Base-by-base conservation (phyloP, 1,140 invertebrate species). In the Papilio helenus region DNA sequence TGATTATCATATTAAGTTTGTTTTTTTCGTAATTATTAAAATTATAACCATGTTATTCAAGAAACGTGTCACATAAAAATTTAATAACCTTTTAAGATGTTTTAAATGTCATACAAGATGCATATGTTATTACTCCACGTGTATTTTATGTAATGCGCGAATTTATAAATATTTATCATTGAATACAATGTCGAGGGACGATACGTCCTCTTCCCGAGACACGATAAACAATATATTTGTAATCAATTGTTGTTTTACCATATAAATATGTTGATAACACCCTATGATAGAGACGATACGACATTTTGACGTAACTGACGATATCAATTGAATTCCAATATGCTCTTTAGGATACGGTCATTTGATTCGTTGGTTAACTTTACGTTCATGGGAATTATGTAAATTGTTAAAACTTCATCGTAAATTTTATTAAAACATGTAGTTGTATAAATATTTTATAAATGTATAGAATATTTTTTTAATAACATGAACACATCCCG, bases 141-240 rank as follows among this genome's bases (percentile, higher is more conserved):
- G 76, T 77, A 65, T 20, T 77, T 77, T 77, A 77, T 77, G 76
- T 77, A 77, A 77, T 34, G 76, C 44, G 51, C 55, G n/a, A 61
- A 65, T 58, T 34, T 14, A 77, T 77, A 77, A 77, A 77, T 77
- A 77, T 77, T 77, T 77, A 77, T 77, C 76, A 77, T 46, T 77
- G 16, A 2, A 61, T 55, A 77, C 76, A 77, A 77, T 77, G 55
- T 29, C 29, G 55, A 18, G 55, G 26, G 4, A 39, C 23, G 14
- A 23, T 42, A 39, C 55, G 34, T 77, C 76, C 29, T 61, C 72
- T 73, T 73, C 72, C 72, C 72, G 72, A 34, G 14, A 58, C 29
- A 61, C 20, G 18, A 29, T 77, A 77, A 42, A 55, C 26, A 20
- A 46, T 39, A 61, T 76, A 76, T 42, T 61, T 55, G 44, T 77